Evolutionary conservation across 2,888 invertebrate genomes (phyloP).

Genomic region (Lumbricus terrestris): DNA sequence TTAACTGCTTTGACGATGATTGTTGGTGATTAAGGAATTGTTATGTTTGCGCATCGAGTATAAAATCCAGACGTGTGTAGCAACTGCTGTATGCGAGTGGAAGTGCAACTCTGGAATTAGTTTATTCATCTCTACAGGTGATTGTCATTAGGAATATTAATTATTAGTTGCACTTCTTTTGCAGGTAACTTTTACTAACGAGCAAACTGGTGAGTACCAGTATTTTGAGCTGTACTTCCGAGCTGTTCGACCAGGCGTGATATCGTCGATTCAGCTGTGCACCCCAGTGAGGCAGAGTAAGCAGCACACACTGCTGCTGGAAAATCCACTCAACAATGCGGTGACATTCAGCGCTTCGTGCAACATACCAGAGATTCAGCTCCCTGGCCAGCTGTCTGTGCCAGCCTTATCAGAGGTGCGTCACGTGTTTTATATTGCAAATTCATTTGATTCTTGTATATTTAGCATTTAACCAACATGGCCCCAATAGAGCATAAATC

Average conservation of each 20-base stretch:
- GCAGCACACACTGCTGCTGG: slow-evolving; percentile 51
- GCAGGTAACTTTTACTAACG: slow-evolving; percentile 58
- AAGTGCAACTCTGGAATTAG: too few relatives aligned
- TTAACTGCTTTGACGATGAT: neutral
- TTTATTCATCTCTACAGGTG: too few relatives aligned
- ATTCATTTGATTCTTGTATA: neutral
- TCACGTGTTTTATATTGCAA: neutral
- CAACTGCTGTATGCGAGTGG: too few relatives aligned
- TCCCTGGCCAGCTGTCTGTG: slow-evolving; percentile 53
- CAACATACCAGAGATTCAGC: slow-evolving; percentile 52
- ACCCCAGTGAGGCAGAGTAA: slow-evolving; percentile 58
- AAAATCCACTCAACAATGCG: slow-evolving; percentile 54
- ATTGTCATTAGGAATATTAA: neutral
- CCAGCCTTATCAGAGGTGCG: slow-evolving; percentile 55
- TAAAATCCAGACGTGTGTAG: too few relatives aligned
- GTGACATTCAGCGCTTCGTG: slow-evolving; percentile 53
- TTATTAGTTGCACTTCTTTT: neutral
- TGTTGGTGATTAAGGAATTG: neutral
- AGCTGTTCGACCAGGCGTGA: slow-evolving; percentile 51
- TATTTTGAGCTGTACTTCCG: slow-evolving; percentile 57
- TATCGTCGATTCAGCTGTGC: slow-evolving; percentile 51
- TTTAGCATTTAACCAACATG: neutral
- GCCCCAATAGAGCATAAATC: too few relatives aligned
- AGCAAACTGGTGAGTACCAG: slow-evolving; percentile 56
- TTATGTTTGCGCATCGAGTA: neutral